phyloP scores from a whole-genome alignment of 1,140 invertebrate species.

The Zaprionus lachaisei region DNA sequence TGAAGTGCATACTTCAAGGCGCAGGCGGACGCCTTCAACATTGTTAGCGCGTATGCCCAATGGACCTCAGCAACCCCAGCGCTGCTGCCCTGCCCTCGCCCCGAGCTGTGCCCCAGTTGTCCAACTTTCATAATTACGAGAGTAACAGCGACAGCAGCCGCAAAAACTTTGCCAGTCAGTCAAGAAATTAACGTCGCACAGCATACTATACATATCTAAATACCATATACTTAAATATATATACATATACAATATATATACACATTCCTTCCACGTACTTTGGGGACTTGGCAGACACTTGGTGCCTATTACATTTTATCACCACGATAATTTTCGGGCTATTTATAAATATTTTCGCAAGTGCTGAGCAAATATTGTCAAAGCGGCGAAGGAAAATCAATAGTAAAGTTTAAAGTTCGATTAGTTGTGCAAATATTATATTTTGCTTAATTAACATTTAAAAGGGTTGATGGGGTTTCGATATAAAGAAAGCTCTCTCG shows the following conservation, averaged over 20 bases:
- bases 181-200: slow-evolving; percentile 50
- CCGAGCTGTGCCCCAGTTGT: slow-evolving; percentile 53
- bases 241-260: neutral
- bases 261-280: slow-evolving; percentile 2
- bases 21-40: slow-evolving; percentile 25
- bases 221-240: neutral
- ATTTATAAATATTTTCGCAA: slow-evolving; percentile 2
- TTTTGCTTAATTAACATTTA: slow-evolving; percentile 37
- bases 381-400: neutral
- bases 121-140: slow-evolving; percentile 79
- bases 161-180: slow-evolving; percentile 43
- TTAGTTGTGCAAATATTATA: slow-evolving; percentile 28
- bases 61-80: slow-evolving; percentile 28
- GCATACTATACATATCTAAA: neutral
- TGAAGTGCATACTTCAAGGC: slow-evolving; percentile 52
- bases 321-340: neutral
- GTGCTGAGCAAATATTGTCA: neutral
- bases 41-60: slow-evolving; percentile 61
- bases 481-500: slow-evolving; percentile 5
- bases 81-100: slow-evolving; percentile 22
- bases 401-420: slow-evolving; percentile 5
- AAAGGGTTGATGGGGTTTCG: neutral
- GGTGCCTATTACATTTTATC: slow-evolving; percentile 16
- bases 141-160: slow-evolving; percentile 52
- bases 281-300: slow-evolving; percentile 64